Base-by-base conservation (phyloP, 2,797 vertebrate genomes). In the Enoplosus armatus region DNA sequence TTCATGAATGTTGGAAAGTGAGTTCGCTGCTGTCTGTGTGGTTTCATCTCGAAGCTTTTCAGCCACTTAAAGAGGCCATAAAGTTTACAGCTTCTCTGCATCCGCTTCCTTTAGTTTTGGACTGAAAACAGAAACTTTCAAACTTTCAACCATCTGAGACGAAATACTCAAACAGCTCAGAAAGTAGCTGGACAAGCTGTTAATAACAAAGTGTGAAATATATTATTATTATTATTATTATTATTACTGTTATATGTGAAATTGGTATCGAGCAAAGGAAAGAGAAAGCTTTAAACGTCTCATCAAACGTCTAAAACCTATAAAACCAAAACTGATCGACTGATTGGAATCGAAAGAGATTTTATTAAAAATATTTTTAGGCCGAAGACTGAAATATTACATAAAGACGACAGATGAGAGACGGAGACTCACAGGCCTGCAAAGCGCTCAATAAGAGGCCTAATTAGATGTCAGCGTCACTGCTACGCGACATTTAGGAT, bases 61-160 rank as follows among this genome's bases (percentile, higher is more conserved):
- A 41, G 3, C 43, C 22, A 65, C n/a, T 29, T 65, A 6, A 62
- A 62, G 75, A 80, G 55, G 75, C 65, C 85, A 59, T 86, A 82
- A 89, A 82, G 74, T 89, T 90, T 80, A 89, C 83, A 61, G 70
- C 69, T 20, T 75, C 72, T 75, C 37, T 14, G 29, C 53, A 45
- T 80, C 68, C 65, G 59, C 54, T 77, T 79, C 56, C 71, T 89
- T 80, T 69, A n/a, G 72, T 82, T 72, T 58, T 47, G 14, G n/a
- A 56, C 58, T 70, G 35, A 70, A 72, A 26, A 69, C 39, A 65
- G 22, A 67, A 58, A 16, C 6, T 43, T 16, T 27, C 2, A 67
- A 58, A 16, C 6, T 43, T 16, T 27, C 2, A 29, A 58, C 16
- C 24, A 48, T 31, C 14, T 20, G 45, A 72, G 2, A 47, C 35